Evolutionary conservation across 1,140 invertebrate species (phyloP).

Genomic region (Asobara japonica): DNA sequence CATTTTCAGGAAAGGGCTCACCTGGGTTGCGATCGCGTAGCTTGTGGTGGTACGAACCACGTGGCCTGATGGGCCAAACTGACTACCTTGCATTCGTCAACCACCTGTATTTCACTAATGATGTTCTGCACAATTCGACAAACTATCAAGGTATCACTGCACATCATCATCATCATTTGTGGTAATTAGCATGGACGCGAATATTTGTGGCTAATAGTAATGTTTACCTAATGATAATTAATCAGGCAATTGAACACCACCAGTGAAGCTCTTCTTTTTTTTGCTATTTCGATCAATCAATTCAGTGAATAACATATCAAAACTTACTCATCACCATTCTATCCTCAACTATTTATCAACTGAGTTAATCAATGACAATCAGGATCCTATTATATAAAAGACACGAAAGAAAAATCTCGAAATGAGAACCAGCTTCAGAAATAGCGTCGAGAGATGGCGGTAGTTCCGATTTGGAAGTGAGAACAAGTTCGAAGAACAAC

Average conservation of each 20-base stretch:
- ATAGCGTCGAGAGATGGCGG: too few species aligned
- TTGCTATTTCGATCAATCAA: too few species aligned
- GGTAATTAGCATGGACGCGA: slow-evolving; percentile 17
- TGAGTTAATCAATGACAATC: too few species aligned
- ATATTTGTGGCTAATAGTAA: slow-evolving; percentile 18
- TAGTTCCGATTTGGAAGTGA: too few species aligned
- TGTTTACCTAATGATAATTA: neutral
- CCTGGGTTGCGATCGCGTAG: slow-evolving; percentile 59
- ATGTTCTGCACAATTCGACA: slow-evolving; percentile 57
- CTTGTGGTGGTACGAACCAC: slow-evolving; percentile 57
- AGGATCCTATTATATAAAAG: too few species aligned
- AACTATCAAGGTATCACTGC: slow-evolving; percentile 58
- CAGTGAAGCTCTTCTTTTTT: too few species aligned
- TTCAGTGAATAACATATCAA: too few species aligned
- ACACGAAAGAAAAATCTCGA: too few species aligned
- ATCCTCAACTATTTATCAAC: too few species aligned
- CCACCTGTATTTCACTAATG: slow-evolving; percentile 63
- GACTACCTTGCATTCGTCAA: slow-evolving; percentile 60
- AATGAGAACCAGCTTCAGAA: too few species aligned
- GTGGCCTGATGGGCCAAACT: slow-evolving; percentile 53
- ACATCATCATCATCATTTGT: neutral
- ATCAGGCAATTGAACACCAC: neutral
- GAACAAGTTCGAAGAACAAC: too few species aligned
- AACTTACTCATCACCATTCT: too few species aligned
- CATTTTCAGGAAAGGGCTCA: slow-evolving; percentile 57